Conservation (phyloP, 1,140 invertebrate species). For the Eubasilissa regina region DNA sequence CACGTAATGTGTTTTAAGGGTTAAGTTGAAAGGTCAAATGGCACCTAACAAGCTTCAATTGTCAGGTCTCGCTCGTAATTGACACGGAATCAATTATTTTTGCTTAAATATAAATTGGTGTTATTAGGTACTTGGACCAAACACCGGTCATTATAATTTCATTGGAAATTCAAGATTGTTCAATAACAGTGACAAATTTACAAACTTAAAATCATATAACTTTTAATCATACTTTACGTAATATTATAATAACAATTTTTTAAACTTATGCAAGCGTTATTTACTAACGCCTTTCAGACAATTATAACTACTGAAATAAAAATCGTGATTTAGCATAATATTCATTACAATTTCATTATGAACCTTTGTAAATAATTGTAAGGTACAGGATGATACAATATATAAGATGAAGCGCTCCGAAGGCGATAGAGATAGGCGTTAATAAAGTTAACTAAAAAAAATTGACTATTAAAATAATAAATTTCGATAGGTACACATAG, state of each 20-base stretch:
- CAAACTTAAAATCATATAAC: too few relatives aligned
- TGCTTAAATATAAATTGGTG: too few relatives aligned
- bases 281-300: neutral
- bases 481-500: constrained; percentile 36
- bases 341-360: too few relatives aligned
- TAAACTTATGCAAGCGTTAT: too few relatives aligned
- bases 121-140: too few relatives aligned
- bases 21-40: constrained; percentile 19
- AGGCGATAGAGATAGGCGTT: too few relatives aligned
- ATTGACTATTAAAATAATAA: constrained; percentile 28
- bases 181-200: too few relatives aligned
- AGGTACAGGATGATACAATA: too few relatives aligned
- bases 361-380: too few relatives aligned
- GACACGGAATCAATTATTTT: constrained; percentile 13
- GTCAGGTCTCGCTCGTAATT: neutral
- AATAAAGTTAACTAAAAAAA: neutral
- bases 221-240: too few relatives aligned
- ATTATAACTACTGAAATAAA: neutral
- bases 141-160: neutral
- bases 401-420: too few relatives aligned
- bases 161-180: constrained; percentile 1
- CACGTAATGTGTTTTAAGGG: neutral
- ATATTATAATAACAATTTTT: too few relatives aligned
- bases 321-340: neutral
- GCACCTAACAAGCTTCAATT: constrained; percentile 16